Conservation (phyloP, 2,797 vertebrate species). For the Mus minutoides region DNA sequence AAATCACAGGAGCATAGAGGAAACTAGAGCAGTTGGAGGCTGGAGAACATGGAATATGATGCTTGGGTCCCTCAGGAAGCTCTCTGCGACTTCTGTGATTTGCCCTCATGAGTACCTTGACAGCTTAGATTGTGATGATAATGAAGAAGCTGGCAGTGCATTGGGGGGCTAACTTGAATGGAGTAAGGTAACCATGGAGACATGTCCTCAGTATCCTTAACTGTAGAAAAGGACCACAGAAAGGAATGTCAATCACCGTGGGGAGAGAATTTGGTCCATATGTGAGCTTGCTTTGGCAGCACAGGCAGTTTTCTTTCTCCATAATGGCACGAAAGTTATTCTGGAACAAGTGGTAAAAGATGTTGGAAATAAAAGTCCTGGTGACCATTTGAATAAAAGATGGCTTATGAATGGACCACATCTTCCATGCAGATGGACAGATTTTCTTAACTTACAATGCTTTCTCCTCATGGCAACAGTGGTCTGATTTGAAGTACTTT, state of each 20-base stretch:
- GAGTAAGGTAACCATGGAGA: not conserved
- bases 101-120: not conserved
- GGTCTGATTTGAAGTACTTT: not conserved
- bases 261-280: not conserved
- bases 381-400: not conserved
- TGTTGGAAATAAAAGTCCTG: conserved; percentile 11
- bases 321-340: not conserved
- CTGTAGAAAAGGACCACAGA: not conserved
- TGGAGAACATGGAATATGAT: not conserved
- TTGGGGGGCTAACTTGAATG: not conserved
- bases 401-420: not conserved
- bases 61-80: no score
- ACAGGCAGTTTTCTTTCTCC: not conserved
- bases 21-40: not conserved
- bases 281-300: not conserved
- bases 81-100: not conserved
- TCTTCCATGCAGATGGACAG: not conserved
- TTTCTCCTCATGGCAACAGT: not conserved
- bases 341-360: not conserved
- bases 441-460: not conserved
- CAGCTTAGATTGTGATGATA: not conserved
- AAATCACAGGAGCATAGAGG: not conserved
- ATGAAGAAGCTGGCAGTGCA: not conserved
- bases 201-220: not conserved
- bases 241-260: no score